Conservation (phyloP, 2,113 vertebrate genomes). For the Peromyscus leucopus region DNA sequence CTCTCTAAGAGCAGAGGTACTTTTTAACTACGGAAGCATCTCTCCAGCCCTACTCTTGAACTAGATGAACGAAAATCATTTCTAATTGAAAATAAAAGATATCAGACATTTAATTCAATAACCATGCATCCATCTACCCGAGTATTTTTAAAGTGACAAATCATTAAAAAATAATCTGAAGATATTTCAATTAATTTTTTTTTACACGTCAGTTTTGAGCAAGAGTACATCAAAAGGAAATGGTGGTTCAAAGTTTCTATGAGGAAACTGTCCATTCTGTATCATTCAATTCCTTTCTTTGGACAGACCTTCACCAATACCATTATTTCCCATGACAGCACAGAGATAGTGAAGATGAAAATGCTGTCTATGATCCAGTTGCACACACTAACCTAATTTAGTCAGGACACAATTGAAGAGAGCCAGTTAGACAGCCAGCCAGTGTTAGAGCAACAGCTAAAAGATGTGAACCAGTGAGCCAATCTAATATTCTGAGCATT, state of each 20-base stretch:
- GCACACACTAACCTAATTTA: neutral
- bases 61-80: neutral
- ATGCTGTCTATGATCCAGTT: neutral
- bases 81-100: neutral
- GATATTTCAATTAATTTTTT: neutral
- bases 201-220: neutral
- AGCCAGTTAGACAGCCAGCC: neutral
- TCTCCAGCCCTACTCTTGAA: neutral
- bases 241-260: neutral
- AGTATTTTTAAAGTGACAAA: neutral
- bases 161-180: conserved; percentile 15
- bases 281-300: neutral
- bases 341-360: neutral
- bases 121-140: neutral
- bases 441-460: neutral
- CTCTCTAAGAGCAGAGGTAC: neutral
- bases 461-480: conserved; percentile 28
- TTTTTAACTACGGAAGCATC: neutral
- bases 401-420: neutral
- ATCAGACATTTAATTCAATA: neutral
- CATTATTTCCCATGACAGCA: neutral
- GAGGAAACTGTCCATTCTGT: neutral
- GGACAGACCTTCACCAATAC: neutral
- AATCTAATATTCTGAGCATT: conserved; percentile 4
- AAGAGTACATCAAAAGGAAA: conserved; percentile 20